Percentiles rank a stretch among this genome's conserved stretches.
Evolutionary conservation across 2,797 vertebrate genomes (phyloP).

Genomic region (Nothura maculosa): DNA sequence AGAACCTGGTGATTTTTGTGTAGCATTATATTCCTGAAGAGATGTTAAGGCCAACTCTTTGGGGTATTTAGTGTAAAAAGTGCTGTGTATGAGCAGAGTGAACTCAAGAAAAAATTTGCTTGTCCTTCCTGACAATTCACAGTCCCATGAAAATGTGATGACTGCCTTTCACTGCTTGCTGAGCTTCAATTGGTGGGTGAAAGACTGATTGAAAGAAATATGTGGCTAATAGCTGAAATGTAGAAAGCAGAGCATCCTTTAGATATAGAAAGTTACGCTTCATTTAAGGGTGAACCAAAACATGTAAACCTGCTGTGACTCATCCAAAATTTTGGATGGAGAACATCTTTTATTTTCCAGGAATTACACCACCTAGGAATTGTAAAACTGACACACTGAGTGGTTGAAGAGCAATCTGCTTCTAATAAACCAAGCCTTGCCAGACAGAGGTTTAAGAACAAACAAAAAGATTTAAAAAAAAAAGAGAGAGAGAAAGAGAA

Average conservation of each 20-base stretch:
- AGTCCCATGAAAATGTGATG: neutral
- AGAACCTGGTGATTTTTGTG: neutral
- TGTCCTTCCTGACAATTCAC: neutral
- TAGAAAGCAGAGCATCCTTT: neutral
- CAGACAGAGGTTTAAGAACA: conserved; percentile 3
- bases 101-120: neutral
- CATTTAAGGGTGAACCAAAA: neutral
- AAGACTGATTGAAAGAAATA: neutral
- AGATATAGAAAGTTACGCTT: neutral
- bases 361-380: neutral
- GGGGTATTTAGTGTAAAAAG: neutral
- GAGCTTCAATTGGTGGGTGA: neutral
- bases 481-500: neutral
- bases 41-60: neutral
- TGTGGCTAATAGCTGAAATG: neutral
- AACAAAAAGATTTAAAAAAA: neutral
- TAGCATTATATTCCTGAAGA: neutral
- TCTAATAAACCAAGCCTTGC: neutral
- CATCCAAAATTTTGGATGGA: neutral
- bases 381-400: neutral
- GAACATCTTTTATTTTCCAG: neutral
- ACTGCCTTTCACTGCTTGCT: neutral
- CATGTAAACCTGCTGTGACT: neutral
- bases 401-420: neutral
- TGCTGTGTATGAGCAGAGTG: neutral